Conservation (phyloP, 1,140 invertebrate species). For the Venustaconcha ellipsiformis region DNA sequence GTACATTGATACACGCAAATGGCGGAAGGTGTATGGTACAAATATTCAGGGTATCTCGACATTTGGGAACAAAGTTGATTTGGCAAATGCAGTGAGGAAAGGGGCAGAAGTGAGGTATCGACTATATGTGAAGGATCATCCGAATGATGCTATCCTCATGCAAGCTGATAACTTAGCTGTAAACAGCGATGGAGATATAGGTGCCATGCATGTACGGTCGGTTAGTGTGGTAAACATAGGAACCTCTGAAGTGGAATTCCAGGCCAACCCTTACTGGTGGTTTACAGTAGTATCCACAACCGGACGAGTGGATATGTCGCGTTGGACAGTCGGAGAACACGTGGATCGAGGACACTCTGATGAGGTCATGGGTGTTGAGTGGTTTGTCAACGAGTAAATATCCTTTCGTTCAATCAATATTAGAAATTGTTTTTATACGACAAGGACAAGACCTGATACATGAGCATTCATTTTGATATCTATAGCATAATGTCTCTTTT, state of each 20-base stretch:
- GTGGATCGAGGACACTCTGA: constrained; percentile 30
- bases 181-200: constrained; percentile 28
- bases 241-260: constrained; percentile 27
- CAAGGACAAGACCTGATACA: too few relatives aligned
- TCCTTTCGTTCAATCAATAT: too few relatives aligned
- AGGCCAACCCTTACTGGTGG: constrained; percentile 32
- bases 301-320: constrained; percentile 28
- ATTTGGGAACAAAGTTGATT: constrained; percentile 16
- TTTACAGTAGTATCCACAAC: constrained; percentile 33
- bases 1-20: constrained; percentile 31
- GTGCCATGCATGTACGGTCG: constrained; percentile 29
- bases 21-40: constrained; percentile 24
- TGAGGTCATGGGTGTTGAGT: constrained; percentile 23
- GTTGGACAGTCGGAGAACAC: constrained; percentile 33
- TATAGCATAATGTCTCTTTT: too few relatives aligned
- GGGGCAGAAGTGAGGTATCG: constrained; percentile 30
- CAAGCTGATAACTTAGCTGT: constrained; percentile 31
- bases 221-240: constrained; percentile 28
- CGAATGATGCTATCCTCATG: constrained; percentile 21
- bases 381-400: constrained; percentile 12
- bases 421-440: too few relatives aligned
- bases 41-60: constrained; percentile 18
- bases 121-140: constrained; percentile 4
- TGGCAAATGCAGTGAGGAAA: constrained; percentile 24
- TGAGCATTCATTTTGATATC: too few relatives aligned